Base-by-base conservation (phyloP, 2,113 vertebrate genomes). In the Gila orcuttii region DNA sequence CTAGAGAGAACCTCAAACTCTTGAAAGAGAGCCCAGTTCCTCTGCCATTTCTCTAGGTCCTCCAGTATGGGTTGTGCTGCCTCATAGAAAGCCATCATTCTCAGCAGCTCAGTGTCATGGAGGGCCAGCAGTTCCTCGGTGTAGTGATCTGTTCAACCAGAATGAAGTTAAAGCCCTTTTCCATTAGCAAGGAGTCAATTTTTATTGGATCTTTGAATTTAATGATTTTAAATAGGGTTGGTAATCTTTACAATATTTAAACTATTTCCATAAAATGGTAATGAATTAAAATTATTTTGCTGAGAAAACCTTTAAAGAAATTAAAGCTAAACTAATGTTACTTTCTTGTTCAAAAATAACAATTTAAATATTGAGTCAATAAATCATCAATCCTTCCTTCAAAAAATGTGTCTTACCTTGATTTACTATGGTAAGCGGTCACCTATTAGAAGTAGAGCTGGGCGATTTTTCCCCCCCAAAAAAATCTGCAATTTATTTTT, bases 41-140 rank as follows among this genome's bases (percentile, higher is more conserved):
- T 76, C 79, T 92, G 89, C 94, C 94, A 94, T 79, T 92, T 93
- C 33, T 92, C 90, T 57, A 94, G 47, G 36, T 66, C 80, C n/a
- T 92, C 92, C 86, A 93, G 87, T 50, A 94, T 84, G 15, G 83
- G 39, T 21, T 85, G 86, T 15, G 88, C 87, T 68, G 86, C 87
- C 33, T 91, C 88, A 39, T 91, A 92, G 25, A 88, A 69, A 5
- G 64, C 11, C 85, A 89, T 92, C 17, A 91, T 69, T 71, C 83
- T 89, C 13, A 90, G 21, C 57, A 94, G 55, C 90, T 93, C 93
- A 0, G 82, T 82, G 62, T 94, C 93, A 39, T 94, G 94, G 1
- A 88, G 25, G 1, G 50, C 39, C 42, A 94, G 87, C n/a, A 94
- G 82, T 11, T 92, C 91, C 89, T 93, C 93, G 1, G 92, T 92